These are phyloP conservation scores for Agrilus planipennis DNA, from an alignment of 1,140 invertebrate genomes.

Conservation along the genomic window DNA sequence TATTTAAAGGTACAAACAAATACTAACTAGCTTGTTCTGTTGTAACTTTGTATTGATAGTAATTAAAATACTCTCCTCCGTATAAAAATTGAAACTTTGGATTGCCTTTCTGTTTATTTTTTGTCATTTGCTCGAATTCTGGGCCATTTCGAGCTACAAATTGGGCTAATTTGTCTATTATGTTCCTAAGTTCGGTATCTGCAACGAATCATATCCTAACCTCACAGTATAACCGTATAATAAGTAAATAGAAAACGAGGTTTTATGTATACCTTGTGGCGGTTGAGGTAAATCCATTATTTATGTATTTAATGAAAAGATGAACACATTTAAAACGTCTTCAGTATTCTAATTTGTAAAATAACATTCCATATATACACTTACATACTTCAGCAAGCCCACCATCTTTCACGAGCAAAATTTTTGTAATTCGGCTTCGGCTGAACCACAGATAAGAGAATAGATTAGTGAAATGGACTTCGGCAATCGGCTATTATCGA, in stretches of 20 bases:
- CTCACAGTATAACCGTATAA: too few relatives aligned
- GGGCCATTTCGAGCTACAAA: constrained; percentile 98
- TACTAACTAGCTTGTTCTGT: constrained; percentile 78
- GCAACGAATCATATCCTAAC: constrained; percentile 19
- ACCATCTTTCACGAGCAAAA: too few relatives aligned
- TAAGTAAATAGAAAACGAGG: too few relatives aligned
- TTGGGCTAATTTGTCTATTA: constrained; percentile 95
- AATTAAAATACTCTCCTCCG: constrained; percentile 89
- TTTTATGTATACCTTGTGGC: constrained; percentile 31
- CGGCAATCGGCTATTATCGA: too few relatives aligned
- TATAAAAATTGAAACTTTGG: constrained; percentile 95
- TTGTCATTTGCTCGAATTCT: constrained; percentile 96
- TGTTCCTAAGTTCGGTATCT: constrained; percentile 89
- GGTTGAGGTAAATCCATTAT: constrained; percentile 36
- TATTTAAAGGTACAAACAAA: constrained; percentile 9
- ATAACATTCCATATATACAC: too few relatives aligned
- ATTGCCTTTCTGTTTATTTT: constrained; percentile 95
- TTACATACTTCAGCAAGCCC: too few relatives aligned
- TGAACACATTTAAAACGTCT: too few relatives aligned
- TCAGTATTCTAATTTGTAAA: too few relatives aligned
- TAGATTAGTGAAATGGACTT: too few relatives aligned
- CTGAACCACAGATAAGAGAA: too few relatives aligned
- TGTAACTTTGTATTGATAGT: constrained; percentile 93
- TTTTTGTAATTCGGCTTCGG: too few relatives aligned
- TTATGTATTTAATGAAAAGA: too few relatives aligned